Evolutionary conservation across 1,140 invertebrate species (phyloP).

Genomic region (Drosophila sechellia): DNA sequence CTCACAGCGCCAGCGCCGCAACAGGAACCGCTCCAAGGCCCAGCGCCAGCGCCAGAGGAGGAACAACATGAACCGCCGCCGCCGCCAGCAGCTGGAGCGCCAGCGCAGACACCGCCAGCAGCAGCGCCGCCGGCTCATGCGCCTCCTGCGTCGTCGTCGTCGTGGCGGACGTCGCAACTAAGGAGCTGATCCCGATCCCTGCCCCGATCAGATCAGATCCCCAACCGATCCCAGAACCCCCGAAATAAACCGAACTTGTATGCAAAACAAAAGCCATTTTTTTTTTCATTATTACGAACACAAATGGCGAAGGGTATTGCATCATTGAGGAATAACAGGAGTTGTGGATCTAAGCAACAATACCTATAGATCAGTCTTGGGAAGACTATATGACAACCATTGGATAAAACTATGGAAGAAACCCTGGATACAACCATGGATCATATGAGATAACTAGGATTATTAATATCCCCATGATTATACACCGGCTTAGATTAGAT

Average conservation of each 20-base stretch:
- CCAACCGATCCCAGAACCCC: constrained; percentile 2
- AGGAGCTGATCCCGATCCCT: neutral
- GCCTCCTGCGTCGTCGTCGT: constrained; percentile 44
- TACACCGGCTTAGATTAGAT: too few species aligned
- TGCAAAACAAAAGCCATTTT: constrained; percentile 5
- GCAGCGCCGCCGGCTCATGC: constrained; percentile 41
- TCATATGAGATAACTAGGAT: too few species aligned
- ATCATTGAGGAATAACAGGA: too few species aligned
- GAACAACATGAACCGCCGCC: constrained; percentile 23
- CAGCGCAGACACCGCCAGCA: constrained; percentile 24
- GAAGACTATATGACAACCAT: too few species aligned
- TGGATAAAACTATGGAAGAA: too few species aligned
- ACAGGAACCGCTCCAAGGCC: constrained; percentile 38
- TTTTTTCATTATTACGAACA: constrained; percentile 3
- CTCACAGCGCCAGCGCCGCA: constrained; percentile 51
- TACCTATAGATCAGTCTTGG: too few species aligned
- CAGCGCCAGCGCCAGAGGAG: constrained; percentile 51
- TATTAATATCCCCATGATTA: too few species aligned
- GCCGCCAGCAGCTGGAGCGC: constrained; percentile 42
- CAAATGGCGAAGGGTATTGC: too few species aligned
- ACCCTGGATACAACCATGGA: too few species aligned
- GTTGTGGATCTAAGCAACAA: too few species aligned
- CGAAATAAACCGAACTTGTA: constrained; percentile 38
- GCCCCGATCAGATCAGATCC: too few species aligned
- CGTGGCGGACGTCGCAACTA: constrained; percentile 36